Conservation (phyloP, 2,797 vertebrate species). For the Paedocypris micromegethes region DNA sequence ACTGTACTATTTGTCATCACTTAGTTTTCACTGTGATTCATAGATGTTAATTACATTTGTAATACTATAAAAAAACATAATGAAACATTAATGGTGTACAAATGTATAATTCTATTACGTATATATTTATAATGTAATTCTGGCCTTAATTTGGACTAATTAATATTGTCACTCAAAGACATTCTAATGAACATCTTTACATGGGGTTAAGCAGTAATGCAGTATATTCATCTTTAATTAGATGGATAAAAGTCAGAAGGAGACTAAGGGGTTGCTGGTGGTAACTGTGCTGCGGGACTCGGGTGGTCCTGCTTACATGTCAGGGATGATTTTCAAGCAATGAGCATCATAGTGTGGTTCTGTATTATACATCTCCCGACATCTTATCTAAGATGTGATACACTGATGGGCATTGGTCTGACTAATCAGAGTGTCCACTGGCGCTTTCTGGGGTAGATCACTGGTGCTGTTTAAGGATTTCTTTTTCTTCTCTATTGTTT, state of each 20-base stretch:
- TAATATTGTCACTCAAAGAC: constrained; percentile 45
- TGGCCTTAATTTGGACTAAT: constrained; percentile 27
- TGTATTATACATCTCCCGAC: constrained; percentile 52
- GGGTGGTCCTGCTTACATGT: constrained; percentile 57
- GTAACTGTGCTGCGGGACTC: constrained; percentile 69
- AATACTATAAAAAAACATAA: too few relatives aligned
- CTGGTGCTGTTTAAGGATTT: constrained; percentile 69
- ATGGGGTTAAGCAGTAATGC: constrained; percentile 47
- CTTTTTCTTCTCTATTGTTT: constrained; percentile 62
- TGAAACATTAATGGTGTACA: too few relatives aligned
- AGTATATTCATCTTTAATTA: constrained; percentile 59
- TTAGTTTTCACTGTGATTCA: too few relatives aligned
- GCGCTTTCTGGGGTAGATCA: constrained; percentile 71
- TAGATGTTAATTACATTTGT: too few relatives aligned
- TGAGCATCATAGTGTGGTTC: constrained; percentile 62
- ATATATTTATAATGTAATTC: constrained; percentile 8
- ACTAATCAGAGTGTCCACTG: constrained; percentile 71
- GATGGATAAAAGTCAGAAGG: constrained; percentile 67
- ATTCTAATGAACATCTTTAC: constrained; percentile 47
- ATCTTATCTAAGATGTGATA: constrained; percentile 64
- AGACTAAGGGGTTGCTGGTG: constrained; percentile 67
- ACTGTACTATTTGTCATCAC: too few relatives aligned
- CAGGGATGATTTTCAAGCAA: constrained; percentile 68
- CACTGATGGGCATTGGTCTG: constrained; percentile 71
- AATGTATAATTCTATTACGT: too few relatives aligned